phyloP scores from a whole-genome alignment of 2,797 vertebrate genomes.

The Myotis myotis region DNA sequence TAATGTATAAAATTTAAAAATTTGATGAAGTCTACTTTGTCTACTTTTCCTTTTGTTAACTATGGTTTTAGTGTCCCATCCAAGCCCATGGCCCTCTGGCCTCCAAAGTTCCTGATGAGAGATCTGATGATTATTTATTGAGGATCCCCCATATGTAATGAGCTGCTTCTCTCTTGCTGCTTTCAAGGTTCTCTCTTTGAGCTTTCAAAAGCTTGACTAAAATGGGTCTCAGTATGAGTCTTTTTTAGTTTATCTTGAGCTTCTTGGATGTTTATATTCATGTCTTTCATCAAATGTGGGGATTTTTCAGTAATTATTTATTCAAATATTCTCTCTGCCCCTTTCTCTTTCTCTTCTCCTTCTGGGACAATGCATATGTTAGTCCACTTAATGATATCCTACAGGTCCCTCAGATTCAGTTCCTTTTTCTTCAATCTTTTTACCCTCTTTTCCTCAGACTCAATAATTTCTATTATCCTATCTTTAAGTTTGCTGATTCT shows the following conservation, averaged over 20 bases:
- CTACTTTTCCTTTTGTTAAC: neutral
- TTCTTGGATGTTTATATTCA: neutral
- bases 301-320: neutral
- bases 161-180: neutral
- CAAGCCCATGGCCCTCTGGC: neutral
- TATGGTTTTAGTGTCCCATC: neutral
- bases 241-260: neutral
- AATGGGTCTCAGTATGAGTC: neutral
- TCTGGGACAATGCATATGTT: neutral
- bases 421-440: neutral
- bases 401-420: neutral
- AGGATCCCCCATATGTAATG: neutral
- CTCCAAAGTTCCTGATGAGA: neutral
- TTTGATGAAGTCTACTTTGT: neutral
- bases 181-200: neutral
- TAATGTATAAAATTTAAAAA: neutral
- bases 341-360: neutral
- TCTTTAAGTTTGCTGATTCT: neutral
- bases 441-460: neutral
- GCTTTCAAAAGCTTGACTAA: neutral
- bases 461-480: neutral
- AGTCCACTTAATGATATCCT: neutral
- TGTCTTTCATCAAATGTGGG: neutral
- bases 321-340: neutral
- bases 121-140: neutral